Percentiles rank a stretch among this genome's conserved stretches.
Conservation (phyloP, 1,140 invertebrate species). For the Arion vulgaris region DNA sequence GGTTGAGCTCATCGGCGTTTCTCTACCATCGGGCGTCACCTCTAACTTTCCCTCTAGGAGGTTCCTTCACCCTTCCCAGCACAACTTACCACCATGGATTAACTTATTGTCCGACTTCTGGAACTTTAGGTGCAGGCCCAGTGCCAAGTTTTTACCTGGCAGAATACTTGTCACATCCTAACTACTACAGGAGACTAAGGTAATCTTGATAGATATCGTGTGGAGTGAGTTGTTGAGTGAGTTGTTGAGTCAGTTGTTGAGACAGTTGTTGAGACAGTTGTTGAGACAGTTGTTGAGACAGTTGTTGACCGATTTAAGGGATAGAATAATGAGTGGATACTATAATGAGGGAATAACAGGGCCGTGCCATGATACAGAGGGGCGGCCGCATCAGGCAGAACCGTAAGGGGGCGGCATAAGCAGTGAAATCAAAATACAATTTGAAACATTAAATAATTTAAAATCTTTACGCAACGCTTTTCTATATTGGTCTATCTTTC, state of each 20-base stretch:
- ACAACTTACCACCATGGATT: not conserved
- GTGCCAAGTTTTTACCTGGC: not conserved
- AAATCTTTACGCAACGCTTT: no score
- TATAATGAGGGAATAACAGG: no score
- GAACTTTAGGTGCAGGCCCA: not conserved
- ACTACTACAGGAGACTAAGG: slow-evolving; percentile 11
- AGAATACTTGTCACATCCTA: not conserved
- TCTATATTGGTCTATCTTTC: no score
- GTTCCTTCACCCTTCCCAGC: not conserved
- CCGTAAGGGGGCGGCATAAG: no score
- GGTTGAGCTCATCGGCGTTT: not conserved
- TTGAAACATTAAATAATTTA: no score
- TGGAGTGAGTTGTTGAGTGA: not conserved
- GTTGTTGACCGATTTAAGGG: no score
- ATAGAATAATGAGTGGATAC: no score
- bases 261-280: no score
- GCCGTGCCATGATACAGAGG: no score
- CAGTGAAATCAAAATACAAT: no score
- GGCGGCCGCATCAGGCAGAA: no score
- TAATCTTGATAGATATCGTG: not conserved
- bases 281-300: no score
- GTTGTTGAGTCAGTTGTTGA: not conserved
- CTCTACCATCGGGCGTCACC: not conserved
- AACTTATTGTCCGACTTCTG: slow-evolving; percentile 1
- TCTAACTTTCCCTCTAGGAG: not conserved